Base-by-base conservation (phyloP, 2,888 invertebrate genomes). In the Liodrosophila aerea region DNA sequence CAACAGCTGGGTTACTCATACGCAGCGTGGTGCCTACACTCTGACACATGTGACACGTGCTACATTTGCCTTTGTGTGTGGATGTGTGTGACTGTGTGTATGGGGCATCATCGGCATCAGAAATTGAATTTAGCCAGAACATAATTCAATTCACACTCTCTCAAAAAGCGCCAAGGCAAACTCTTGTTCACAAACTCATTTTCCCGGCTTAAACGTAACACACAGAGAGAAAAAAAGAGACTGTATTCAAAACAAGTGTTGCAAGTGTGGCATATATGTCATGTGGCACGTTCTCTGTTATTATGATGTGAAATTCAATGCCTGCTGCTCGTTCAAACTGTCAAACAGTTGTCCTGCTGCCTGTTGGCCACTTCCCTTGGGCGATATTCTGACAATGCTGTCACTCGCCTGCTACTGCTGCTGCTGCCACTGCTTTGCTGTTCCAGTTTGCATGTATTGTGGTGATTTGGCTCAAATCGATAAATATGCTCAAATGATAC, bases 121-220 rank as follows among this genome's bases (percentile, higher is more conserved):
- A 80, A 85, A 84, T 86, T 84, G 71, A 86, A 83, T 85, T 86
- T 66, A 49, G 60, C 69, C 65, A 52, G 51, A 36, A 51, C 46
- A 70, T 76, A 86, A 84, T 75, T 84, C 76, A 73, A 86, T 85
- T 82, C 75, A 53, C 68, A 69, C 37, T 3, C 72, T 46, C 53
- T 41, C 34, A 47, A 39, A 18, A 33, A 27, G 18, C 16, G 29
- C 1, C n/a, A 13, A 11, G 27, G 22, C 33, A 11, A 22, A 16
- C 15, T 13, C 18, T 51, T 59, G 47, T 36, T 7, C 16, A 9
- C 1, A n/a, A 12, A 29, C 13, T n/a, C 11, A 30, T 27, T 50
- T 40, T 31, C n/a, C 31, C 22, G n/a, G 37, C 63, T 54, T 39
- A 60, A 54, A 54, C 33, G 41, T n/a, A 30, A 40, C 53, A 27